These are phyloP conservation scores for Tetrao urogallus DNA, from an alignment of 2,113 vertebrate species.

Conservation along the genomic window DNA sequence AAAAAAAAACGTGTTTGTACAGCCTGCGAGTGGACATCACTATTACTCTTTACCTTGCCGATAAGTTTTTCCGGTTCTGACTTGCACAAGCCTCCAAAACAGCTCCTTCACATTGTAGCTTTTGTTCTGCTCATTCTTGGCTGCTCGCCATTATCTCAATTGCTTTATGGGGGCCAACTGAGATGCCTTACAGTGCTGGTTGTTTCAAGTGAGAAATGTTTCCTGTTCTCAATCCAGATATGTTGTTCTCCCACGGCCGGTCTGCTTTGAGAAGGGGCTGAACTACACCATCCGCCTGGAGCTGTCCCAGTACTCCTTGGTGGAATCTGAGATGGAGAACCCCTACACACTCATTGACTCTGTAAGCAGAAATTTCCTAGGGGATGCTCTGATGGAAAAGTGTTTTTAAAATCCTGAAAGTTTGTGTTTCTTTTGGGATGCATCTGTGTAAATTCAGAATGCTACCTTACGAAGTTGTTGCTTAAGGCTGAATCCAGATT, in stretches of 20 bases:
- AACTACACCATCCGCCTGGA: constrained; percentile 94
- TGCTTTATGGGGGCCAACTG: constrained; percentile 18
- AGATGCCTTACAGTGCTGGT: not conserved
- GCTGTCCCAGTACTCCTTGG: constrained; percentile 86
- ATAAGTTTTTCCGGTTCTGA: constrained; percentile 4
- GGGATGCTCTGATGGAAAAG: not conserved
- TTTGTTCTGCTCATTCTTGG: not conserved
- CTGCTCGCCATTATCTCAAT: not conserved
- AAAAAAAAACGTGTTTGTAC: constrained; percentile 16
- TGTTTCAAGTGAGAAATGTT: not conserved
- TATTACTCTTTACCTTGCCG: not conserved
- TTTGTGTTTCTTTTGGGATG: not conserved
- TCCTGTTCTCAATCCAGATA: constrained; percentile 79
- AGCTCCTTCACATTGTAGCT: not conserved
- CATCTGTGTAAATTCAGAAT: not conserved
- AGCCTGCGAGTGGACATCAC: not conserved
- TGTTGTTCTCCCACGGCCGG: constrained; percentile 84
- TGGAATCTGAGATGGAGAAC: constrained; percentile 82
- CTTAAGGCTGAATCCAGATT: not conserved
- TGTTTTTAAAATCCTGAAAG: not conserved
- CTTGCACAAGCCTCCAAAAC: not conserved
- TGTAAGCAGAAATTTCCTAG: constrained; percentile 76
- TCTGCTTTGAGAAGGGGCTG: constrained; percentile 92
- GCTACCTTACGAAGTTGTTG: not conserved
- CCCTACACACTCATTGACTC: constrained; percentile 96